Conservation (phyloP, 2,888 invertebrate genomes). For the Macrosiphum euphorbiae region DNA sequence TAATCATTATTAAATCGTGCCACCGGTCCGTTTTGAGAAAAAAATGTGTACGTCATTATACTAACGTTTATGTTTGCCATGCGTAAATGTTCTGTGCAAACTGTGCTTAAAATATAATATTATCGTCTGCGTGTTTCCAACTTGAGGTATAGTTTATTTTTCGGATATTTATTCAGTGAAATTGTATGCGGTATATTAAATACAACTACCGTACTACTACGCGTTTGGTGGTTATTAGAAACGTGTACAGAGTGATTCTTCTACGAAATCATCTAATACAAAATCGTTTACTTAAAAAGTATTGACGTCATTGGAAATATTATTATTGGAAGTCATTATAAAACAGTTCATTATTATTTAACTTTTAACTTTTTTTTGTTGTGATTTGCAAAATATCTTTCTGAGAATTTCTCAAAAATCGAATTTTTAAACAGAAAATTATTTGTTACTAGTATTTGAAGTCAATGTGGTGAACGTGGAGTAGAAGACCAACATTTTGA, state of each 20-base stretch:
- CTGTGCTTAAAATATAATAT: not conserved
- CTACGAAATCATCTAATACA: too few species aligned
- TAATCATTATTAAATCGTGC: not conserved
- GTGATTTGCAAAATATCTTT: not conserved
- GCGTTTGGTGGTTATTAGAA: not conserved
- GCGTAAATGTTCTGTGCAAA: not conserved
- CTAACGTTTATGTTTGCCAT: not conserved
- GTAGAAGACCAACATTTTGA: not conserved
- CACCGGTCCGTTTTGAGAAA: not conserved
- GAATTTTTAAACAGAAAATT: not conserved
- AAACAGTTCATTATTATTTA: not conserved
- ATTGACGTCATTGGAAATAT: not conserved
- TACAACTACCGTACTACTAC: not conserved
- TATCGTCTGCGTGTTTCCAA: not conserved
- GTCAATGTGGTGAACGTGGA: not conserved
- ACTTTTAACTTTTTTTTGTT: not conserved
- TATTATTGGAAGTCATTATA: not conserved
- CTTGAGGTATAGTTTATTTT: not conserved
- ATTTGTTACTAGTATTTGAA: not conserved
- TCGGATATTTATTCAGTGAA: not conserved
- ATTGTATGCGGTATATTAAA: not conserved
- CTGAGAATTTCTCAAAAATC: not conserved
- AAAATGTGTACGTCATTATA: not conserved
- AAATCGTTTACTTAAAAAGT: not conserved
- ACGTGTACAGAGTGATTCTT: not conserved